Percentiles rank a stretch among this genome's conserved stretches.
phyloP scores from a whole-genome alignment of 2,113 vertebrate genomes.

The Nymphicus hollandicus region DNA sequence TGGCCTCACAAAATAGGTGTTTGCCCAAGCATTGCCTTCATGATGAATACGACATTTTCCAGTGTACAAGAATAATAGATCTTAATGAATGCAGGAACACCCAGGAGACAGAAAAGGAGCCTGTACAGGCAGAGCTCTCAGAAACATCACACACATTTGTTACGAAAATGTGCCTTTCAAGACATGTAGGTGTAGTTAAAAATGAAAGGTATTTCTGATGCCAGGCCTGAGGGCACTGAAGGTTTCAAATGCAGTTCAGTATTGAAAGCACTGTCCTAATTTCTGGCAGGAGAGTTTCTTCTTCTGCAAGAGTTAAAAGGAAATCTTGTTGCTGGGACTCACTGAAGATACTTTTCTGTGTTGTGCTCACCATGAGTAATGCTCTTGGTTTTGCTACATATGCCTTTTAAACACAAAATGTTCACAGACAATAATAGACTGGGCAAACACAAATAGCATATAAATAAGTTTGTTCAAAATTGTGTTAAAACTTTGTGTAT shows the following conservation, averaged over 20 bases:
- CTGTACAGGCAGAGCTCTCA: neutral
- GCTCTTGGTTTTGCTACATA: neutral
- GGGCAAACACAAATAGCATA: neutral
- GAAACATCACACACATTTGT: neutral
- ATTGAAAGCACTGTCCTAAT: neutral
- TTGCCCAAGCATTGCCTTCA: neutral
- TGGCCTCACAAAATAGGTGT: neutral
- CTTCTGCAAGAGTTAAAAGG: neutral
- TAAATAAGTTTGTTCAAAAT: neutral
- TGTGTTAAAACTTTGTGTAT: neutral
- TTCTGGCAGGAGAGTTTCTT: neutral
- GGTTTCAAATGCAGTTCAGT: neutral
- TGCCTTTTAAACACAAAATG: neutral
- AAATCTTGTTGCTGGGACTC: neutral
- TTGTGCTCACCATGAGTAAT: neutral
- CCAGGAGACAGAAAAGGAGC: neutral
- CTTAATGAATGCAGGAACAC: neutral
- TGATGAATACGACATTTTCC: neutral
- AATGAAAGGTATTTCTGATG: neutral
- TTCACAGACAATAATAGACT: neutral
- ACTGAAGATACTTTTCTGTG: neutral
- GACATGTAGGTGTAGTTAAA: neutral
- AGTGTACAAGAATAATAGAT: neutral
- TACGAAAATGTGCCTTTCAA: neutral
- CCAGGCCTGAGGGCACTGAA: neutral